Evolutionary conservation across 1,140 invertebrate species (phyloP).

Genomic region (Mya arenaria): DNA sequence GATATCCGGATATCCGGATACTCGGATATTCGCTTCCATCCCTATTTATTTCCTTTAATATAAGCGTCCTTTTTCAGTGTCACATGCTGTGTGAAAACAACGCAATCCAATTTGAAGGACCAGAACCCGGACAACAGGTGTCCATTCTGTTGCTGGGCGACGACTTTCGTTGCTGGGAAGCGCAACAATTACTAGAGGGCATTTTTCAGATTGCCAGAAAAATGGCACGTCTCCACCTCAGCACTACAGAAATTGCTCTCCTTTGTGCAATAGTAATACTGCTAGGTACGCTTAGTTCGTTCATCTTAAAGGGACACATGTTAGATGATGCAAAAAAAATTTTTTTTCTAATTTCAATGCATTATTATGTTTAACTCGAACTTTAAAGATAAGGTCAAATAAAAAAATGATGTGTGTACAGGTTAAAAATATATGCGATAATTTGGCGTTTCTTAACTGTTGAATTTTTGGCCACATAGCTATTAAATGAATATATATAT

Average conservation of each 20-base stretch:
- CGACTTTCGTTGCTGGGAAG: slow-evolving; percentile 10
- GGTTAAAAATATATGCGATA: too few relatives aligned
- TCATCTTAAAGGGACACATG: neutral
- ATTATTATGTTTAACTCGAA: too few relatives aligned
- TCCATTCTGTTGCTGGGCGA: neutral
- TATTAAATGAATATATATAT: too few relatives aligned
- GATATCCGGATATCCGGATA: too few relatives aligned
- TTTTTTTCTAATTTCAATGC: neutral
- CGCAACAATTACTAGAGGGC: slow-evolving; percentile 28
- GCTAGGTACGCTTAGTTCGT: slow-evolving; percentile 8
- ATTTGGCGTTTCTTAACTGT: too few relatives aligned
- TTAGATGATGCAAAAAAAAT: neutral
- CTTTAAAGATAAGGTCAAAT: neutral
- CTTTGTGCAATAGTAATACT: slow-evolving; percentile 30
- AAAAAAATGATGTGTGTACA: too few relatives aligned
- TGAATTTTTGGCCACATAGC: too few relatives aligned
- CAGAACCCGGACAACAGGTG: neutral
- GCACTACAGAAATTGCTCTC: slow-evolving; percentile 25
- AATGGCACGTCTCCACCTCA: slow-evolving; percentile 5
- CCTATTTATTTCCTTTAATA: too few relatives aligned
- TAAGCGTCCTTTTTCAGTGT: slow-evolving; percentile 13
- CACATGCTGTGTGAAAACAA: slow-evolving; percentile 24
- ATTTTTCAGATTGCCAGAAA: slow-evolving; percentile 35
- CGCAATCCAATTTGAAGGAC: too few relatives aligned
- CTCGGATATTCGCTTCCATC: too few relatives aligned